Base-by-base conservation (phyloP, 2,888 invertebrate genomes). In the Chymomyza fuscimana region DNA sequence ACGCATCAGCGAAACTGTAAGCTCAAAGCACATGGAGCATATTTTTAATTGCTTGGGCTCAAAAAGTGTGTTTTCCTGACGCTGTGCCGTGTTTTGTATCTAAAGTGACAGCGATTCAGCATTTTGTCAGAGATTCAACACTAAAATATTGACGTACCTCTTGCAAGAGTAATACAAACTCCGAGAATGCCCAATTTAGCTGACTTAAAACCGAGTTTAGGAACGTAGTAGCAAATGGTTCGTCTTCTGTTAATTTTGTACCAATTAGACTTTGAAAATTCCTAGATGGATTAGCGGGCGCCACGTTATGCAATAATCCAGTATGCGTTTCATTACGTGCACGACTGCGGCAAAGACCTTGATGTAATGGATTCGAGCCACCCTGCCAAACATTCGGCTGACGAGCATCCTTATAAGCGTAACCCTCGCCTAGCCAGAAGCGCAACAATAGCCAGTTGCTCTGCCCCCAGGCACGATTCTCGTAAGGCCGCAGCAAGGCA, bases 131-230 rank as follows among this genome's bases (percentile, higher is more conserved):
- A 54, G 10, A 50, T 54, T 46, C 6, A 65, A 60, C 3, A 19
- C 7, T 25, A 19, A 6, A 19, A 7, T 32, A 19, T 7, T 56
- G 15, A 46, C 61, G 65, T 16, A 95, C 95, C 93, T 97, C 96
- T 90, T 97, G 97, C 87, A 97, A 93, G 93, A 96, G 94, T 29
- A 96, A 94, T 76, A 97, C 95, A 87, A 97, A 97, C 88, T 97
- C 97, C 0, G 97, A 97, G 89, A 97, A 97, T 0, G 96, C 95
- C 97, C 97, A 97, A 92, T 97, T 97, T 5, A 97, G 92, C 83
- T 97, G 96, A 87, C 95, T 96, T 6, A 97, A 92, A 29, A 97
- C 92, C 0, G 96, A 96, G 91, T 96, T 96, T 12, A 97, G 92
- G 87, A 95, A 96, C 0, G 94, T 92, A 0, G 95, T 94, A 0